Percentiles rank a stretch among this genome's conserved stretches.
Conservation (phyloP, 2,888 invertebrate species). For the Eurytoma adleriae region DNA sequence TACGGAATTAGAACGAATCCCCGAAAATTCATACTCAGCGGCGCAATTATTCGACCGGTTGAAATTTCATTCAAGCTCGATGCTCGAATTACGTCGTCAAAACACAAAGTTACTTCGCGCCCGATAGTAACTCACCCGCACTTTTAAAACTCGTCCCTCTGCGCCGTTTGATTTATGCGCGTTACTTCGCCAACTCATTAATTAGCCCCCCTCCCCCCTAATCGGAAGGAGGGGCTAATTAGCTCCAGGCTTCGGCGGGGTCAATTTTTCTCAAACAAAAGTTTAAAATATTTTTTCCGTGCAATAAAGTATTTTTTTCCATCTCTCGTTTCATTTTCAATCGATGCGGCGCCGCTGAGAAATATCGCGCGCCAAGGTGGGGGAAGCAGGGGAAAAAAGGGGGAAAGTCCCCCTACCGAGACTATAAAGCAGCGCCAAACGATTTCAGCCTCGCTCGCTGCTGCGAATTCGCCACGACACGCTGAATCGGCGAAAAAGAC, state of each 20-base stretch:
- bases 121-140: not conserved
- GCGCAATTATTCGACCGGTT: constrained; percentile 4
- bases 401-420: not conserved
- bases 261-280: too few species aligned
- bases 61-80: constrained; percentile 3
- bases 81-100: not conserved
- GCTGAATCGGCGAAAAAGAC: constrained; percentile 48
- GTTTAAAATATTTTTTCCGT: too few species aligned
- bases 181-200: not conserved
- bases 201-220: not conserved
- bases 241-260: not conserved
- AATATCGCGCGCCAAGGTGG: not conserved
- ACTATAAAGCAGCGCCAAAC: constrained; percentile 19
- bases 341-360: constrained; percentile 8
- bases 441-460: constrained; percentile 18
- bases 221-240: not conserved
- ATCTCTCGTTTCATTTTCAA: constrained; percentile 17
- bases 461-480: constrained; percentile 46
- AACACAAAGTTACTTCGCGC: not conserved
- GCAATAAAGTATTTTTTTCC: constrained; percentile 8
- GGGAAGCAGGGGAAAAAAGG: not conserved
- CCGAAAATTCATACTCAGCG: not conserved
- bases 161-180: not conserved
- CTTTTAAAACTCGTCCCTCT: not conserved
- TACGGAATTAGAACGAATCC: constrained; percentile 8